Percentiles rank a stretch among this genome's conserved stretches.
Evolutionary conservation across 1,140 invertebrate species (phyloP).

Genomic region (Microplitis mediator): DNA sequence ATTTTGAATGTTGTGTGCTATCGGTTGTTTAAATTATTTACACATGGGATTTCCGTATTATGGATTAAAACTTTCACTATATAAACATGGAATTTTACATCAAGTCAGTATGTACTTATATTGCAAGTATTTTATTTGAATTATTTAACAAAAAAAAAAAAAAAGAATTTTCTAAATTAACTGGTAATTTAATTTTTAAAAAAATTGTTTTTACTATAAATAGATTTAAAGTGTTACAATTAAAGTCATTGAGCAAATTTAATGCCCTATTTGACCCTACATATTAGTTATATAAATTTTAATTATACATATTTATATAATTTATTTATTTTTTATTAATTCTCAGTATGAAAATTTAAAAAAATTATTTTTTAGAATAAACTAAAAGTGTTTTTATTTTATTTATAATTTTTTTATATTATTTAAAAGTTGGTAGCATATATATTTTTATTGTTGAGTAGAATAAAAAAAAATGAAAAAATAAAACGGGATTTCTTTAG

Average conservation of each 20-base stretch:
- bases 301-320: constrained; percentile 10
- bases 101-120: constrained; percentile 45
- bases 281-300: background rate
- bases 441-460: background rate
- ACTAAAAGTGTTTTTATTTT: too few species aligned
- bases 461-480: background rate
- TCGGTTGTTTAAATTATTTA: background rate
- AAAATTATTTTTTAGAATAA: too few species aligned
- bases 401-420: too few species aligned
- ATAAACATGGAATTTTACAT: constrained; percentile 40
- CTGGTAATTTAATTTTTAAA: too few species aligned
- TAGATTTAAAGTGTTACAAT: background rate
- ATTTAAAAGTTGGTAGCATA: background rate
- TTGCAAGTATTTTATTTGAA: background rate
- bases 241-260: background rate
- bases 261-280: background rate
- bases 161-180: too few species aligned
- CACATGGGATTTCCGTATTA: constrained; percentile 38
- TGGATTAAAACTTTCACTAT: constrained; percentile 21
- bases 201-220: too few species aligned
- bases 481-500: background rate
- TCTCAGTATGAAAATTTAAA: background rate
- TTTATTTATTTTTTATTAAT: background rate
- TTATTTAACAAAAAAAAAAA: background rate
- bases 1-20: background rate